Percentiles rank a stretch among this genome's conserved stretches.
Conservation (phyloP, 2,888 invertebrate species). For the Harpalus rufipes region DNA sequence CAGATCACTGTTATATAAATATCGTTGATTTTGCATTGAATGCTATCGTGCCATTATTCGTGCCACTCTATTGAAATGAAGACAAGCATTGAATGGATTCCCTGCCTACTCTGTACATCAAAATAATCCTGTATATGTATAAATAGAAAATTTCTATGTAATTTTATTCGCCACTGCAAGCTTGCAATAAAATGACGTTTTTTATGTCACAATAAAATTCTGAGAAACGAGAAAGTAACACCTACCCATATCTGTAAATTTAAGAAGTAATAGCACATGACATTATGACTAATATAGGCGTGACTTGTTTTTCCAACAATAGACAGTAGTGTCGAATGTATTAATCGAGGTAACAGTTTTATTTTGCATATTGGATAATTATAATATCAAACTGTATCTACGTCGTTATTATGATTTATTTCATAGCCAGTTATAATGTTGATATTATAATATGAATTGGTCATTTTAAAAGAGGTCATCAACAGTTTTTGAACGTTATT, state of each 20-base stretch:
- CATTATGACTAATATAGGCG: slow-evolving; percentile 23
- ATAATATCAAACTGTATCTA: neutral
- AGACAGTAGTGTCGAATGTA: slow-evolving; percentile 6
- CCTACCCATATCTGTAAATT: slow-evolving; percentile 2
- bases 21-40: too few relatives aligned
- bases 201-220: slow-evolving; percentile 5
- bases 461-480: neutral
- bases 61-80: too few relatives aligned
- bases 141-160: slow-evolving; percentile 2
- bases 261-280: neutral
- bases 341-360: slow-evolving; percentile 4
- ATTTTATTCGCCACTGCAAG: neutral
- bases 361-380: slow-evolving; percentile 12
- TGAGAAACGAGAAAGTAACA: slow-evolving; percentile 7
- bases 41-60: too few relatives aligned
- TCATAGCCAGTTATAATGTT: neutral
- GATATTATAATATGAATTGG: neutral
- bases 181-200: neutral
- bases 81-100: too few relatives aligned
- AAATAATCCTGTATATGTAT: too few relatives aligned
- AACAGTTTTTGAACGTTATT: too few relatives aligned
- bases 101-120: too few relatives aligned
- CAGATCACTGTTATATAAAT: too few relatives aligned
- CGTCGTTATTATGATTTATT: neutral
- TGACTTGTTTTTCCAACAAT: slow-evolving; percentile 23